Base-by-base conservation (phyloP, 2,888 invertebrate genomes). In the Cryptus viduatorius region DNA sequence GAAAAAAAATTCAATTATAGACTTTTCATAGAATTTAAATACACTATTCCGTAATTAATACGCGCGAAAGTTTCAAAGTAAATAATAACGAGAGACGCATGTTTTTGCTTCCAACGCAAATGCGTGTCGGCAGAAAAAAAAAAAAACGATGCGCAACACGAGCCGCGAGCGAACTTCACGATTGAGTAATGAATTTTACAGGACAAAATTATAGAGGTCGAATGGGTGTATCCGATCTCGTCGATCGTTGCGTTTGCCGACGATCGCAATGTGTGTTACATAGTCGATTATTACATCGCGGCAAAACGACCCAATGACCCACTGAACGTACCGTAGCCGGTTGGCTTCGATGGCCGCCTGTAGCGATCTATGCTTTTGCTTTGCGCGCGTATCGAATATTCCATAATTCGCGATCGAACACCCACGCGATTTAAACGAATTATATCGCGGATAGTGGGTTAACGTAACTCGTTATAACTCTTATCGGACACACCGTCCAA, bases 141-240 rank as follows among this genome's bases (percentile, higher is more conserved):
- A 37, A 37, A 37, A 37, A 37, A 37, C 14, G 16, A 53, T 76
- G 69, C 29, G 19, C 53, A 69, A 77, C 24, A 44, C 65, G 75
- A 48, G 44, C n/a, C 8, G 24, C 19, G 31, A 64, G 42, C 64
- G 61, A 46, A 37, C 4, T 56, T 61, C 8, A 37, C 82, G 72
- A 73, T 82, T 78, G 16, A 73, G 68, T 61, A 82, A 82, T 78
- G 67, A 42, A 73, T 78, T 53, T 50, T 50, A 73, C 67, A 59
- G 67, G 71, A 68, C 48, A 56, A 42, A 75, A 64, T n/a, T 65
- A 79, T 65, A 44, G 61, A 69, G 73, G 56, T 71, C 59, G 69
- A 65, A 79, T 59, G 31, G 69, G 61, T 75, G 46, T 53, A 19
- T 10, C 61, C 56, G 48, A 29, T 69, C 71, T 24, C 5, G 50